Evolutionary conservation across 2,113 vertebrate genomes (phyloP).

Genomic region (Tachuris rubrigastra): DNA sequence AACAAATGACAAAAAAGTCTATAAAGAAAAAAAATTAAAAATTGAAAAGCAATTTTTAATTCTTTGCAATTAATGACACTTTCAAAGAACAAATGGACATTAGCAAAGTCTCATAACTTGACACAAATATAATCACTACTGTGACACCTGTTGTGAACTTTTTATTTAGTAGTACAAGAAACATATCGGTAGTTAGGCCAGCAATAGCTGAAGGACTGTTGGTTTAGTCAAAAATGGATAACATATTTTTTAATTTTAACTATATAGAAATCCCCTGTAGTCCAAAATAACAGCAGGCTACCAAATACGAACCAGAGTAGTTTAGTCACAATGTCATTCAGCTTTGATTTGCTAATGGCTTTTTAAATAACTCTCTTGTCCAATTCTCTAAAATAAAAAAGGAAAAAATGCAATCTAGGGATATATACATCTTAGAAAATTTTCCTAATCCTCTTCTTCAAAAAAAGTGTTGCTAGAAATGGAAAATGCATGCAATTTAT

Average conservation of each 20-base stretch:
- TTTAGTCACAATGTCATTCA: neutral
- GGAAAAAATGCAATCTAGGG: neutral
- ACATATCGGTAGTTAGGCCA: neutral
- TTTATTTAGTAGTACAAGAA: neutral
- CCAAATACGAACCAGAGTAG: neutral
- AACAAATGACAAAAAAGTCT: neutral
- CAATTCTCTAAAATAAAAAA: neutral
- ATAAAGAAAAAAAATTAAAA: neutral
- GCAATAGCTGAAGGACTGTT: neutral
- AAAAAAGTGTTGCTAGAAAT: neutral
- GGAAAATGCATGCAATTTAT: fast-evolving
- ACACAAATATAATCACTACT: neutral
- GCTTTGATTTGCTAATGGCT: neutral
- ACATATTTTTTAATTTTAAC: neutral
- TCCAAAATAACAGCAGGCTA: neutral
- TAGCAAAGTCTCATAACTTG: neutral
- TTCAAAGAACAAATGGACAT: neutral
- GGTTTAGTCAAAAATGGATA: neutral
- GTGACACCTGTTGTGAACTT: neutral
- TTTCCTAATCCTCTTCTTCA: neutral
- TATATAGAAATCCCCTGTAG: neutral
- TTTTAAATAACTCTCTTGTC: neutral
- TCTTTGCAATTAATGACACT: neutral
- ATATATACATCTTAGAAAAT: too few species aligned
- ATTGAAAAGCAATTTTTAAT: neutral